These are phyloP conservation scores for Zaprionus bogoriensis DNA, from an alignment of 2,888 invertebrate genomes.

Conservation along the genomic window DNA sequence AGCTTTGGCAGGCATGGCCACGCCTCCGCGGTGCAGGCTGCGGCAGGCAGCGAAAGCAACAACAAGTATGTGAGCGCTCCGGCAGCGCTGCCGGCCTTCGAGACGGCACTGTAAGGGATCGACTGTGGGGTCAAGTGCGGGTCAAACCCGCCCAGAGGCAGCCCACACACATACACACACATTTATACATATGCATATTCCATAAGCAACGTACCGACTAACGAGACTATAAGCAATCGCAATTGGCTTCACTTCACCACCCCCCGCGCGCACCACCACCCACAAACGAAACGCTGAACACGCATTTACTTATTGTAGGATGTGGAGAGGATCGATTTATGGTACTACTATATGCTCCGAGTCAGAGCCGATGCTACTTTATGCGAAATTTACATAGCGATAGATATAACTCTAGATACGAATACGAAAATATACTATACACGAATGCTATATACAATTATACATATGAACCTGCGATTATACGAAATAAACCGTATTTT, in stretches of 20 bases:
- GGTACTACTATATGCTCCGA: conserved; percentile 42
- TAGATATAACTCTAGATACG: conserved; percentile 5
- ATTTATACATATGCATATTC: conserved; percentile 41
- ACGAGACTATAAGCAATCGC: conserved; percentile 56
- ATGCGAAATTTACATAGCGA: conserved; percentile 72
- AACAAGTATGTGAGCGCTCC: conserved; percentile 48
- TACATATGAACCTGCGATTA: conserved; percentile 48
- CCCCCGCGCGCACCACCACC: conserved; percentile 3
- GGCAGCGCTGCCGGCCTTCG: conserved; percentile 73
- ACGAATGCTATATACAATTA: conserved; percentile 42
- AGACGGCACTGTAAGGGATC: conserved; percentile 73
- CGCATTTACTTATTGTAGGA: conserved; percentile 56
- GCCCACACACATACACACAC: conserved; percentile 9
- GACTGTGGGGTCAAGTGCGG: conserved; percentile 37
- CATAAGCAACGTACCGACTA: conserved; percentile 56
- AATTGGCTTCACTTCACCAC: conserved; percentile 31
- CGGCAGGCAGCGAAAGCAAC: conserved; percentile 31
- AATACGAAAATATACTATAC: conserved; percentile 24
- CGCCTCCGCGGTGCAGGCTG: neutral
- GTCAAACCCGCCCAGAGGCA: conserved; percentile 63
- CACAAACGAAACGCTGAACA: conserved; percentile 38
- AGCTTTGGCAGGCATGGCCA: conserved; percentile 48
- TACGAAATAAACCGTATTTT: conserved; percentile 69
- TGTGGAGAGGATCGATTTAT: conserved; percentile 22
- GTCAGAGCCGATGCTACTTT: conserved; percentile 74